Base-by-base conservation (phyloP, 2,888 invertebrate species). In the Cataglyphis cursor region DNA sequence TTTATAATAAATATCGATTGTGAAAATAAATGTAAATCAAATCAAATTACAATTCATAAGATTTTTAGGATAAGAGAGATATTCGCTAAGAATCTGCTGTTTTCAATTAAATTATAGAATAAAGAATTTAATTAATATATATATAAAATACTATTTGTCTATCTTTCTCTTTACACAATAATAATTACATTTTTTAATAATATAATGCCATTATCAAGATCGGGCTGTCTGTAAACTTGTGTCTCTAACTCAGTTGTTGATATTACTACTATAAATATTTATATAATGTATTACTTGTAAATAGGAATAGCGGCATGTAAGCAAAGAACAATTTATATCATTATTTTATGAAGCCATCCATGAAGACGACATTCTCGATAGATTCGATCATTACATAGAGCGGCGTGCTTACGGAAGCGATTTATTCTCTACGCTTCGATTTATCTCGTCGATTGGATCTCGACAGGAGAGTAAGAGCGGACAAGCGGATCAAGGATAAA, bases 401-500 rank as follows among this genome's bases (percentile, higher is more conserved):
- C 81, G 84, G 72, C 73, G 80, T 57, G 59, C 73, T 48, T 80
- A 72, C 72, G 35, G 73, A 83, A 62, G 74, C 85, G 81, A 83
- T 84, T 85, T 85, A 89, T 85, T 89, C 85, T 85, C 83, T 86
- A 82, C 85, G 81, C 44, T 62, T 87, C 85, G 51, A 83, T 85
- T 84, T 48, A 51, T 38, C 66, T 54, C 72, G 73, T 62, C 85
- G 89, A 89, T 90, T 72, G 85, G 82, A 86, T 85, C 81, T 73
- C 80, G 78, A 73, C 48, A 66, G 54, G 62, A 44, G 61, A 81
- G 54, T 21, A 38, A 35, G 48, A 51, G 48, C 80, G 75, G 84
- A 87, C 85, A 87, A 81, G 86, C 83, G n/a, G n/a, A 89, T 84
- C 81, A 81, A 76, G 82, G 84, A 84, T 85, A 85, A 90, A 88